Evolutionary conservation across 1,140 invertebrate species (phyloP), one percentile per base, ranked within the genome.

Genomic region (Anastrepha obliqua): DNA sequence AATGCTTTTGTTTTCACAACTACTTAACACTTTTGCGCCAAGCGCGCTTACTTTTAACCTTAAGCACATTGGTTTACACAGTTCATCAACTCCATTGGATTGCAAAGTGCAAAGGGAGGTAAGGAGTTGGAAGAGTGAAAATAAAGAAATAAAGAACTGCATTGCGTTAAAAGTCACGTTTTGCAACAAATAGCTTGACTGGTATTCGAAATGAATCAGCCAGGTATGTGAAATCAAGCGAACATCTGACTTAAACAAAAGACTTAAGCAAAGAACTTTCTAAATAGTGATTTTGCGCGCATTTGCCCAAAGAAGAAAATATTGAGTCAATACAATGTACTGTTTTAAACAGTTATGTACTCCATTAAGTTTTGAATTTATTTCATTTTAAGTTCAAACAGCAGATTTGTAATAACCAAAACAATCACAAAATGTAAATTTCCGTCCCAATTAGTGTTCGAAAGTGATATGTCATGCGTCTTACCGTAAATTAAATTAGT

Each of bases 241-340:
- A 3, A 8, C 11, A 11, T 2, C 11, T 55, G 6, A 8, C 51
- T 55, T 55, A 86, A 92, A 92, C 91, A 90, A 92, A 92, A 92
- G 91, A 92, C 91, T 92, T 89, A 92, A 89, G 91, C 90, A 90
- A 92, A 91, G 91, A 92, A 92, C 91, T 90, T 91, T 90, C 88
- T 29, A 4, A 39, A 39, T n/a, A 39, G 7, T 17, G 17, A 62
- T 55, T 55, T 62, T 62, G 29, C 60, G 60, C 64, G 7, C 5
- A 62, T 62, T 13, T 1, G 4, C 11, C 60, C 4, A 17, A 62
- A 2, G 8, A 62, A 62, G 60, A 3, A 17, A 62, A 17, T n/a
- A 62, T 17, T 62, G 5, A 4, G 60, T 0, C 4, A 62, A 62
- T 1, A 58, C 13, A 58, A 8, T 7, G 55, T 0, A 58, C 29